Conservation (phyloP, 2,797 vertebrate species). For the Amphiprion clarkii region DNA sequence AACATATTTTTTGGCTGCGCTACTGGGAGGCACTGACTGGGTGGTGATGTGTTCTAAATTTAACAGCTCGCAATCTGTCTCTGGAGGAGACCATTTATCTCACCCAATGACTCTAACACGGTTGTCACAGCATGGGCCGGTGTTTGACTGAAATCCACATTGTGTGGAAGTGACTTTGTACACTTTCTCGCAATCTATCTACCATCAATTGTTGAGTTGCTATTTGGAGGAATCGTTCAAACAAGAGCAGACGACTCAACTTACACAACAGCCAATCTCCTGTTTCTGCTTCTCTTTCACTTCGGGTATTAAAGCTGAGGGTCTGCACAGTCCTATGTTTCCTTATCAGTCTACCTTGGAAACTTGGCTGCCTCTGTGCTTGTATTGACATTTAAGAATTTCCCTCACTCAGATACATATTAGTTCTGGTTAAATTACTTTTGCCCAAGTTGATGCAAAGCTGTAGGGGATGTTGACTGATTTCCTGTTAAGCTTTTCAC, state of each 20-base stretch:
- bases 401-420: constrained; percentile 34
- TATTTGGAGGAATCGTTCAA: constrained; percentile 52
- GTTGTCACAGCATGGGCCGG: constrained; percentile 40
- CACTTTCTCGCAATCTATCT: constrained; percentile 52
- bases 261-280: constrained; percentile 46
- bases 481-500: constrained; percentile 32
- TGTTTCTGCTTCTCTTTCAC: constrained; percentile 43
- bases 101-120: constrained; percentile 50
- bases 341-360: constrained; percentile 46
- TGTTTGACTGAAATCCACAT: constrained; percentile 60
- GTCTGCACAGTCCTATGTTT: constrained; percentile 25
- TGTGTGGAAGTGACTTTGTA: constrained; percentile 35
- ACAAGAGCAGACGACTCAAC: constrained; percentile 44
- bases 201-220: constrained; percentile 40
- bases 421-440: constrained; percentile 54
- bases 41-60: constrained; percentile 59
- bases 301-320: constrained; percentile 55
- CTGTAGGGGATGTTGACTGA: constrained; percentile 40
- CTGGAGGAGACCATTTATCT: constrained; percentile 60
- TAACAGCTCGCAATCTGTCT: constrained; percentile 57
- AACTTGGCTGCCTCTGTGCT: constrained; percentile 13
- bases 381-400: constrained; percentile 55
- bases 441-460: constrained; percentile 48
- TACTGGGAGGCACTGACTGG: constrained; percentile 39
- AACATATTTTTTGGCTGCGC: constrained; percentile 37